Conservation (phyloP, 2,113 vertebrate genomes). For the Paratilapia polleni region DNA sequence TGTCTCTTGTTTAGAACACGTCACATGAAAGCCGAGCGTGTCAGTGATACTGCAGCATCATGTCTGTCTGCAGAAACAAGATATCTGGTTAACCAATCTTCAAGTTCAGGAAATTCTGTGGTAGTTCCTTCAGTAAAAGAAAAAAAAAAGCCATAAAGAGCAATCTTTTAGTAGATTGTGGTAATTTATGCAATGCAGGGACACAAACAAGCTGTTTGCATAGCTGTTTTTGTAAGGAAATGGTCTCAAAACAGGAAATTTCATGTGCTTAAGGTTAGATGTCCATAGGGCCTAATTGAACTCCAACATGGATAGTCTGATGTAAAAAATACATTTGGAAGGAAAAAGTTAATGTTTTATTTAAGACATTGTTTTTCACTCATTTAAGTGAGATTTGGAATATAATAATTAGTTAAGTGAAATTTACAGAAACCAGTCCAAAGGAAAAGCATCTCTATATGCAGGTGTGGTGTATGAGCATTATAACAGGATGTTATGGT, state of each 20-base stretch:
- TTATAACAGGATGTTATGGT: background rate
- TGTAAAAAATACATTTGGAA: background rate
- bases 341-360: fast-evolving
- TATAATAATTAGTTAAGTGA: background rate
- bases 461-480: background rate
- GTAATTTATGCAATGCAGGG: background rate
- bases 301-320: too few relatives aligned
- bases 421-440: background rate
- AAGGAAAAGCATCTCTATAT: background rate
- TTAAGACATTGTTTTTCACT: background rate
- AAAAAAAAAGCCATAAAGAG: background rate
- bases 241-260: too few relatives aligned
- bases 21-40: background rate
- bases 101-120: background rate
- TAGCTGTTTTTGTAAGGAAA: background rate
- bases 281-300: background rate
- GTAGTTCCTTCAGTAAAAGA: background rate
- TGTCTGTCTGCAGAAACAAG: background rate
- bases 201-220: background rate
- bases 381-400: too few relatives aligned
- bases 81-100: constrained; percentile 18
- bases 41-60: background rate
- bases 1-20: fast-evolving
- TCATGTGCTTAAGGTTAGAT: too few relatives aligned
- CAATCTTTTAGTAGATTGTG: background rate